Conservation (phyloP, 2,797 vertebrate species). For the Falco naumanni region DNA sequence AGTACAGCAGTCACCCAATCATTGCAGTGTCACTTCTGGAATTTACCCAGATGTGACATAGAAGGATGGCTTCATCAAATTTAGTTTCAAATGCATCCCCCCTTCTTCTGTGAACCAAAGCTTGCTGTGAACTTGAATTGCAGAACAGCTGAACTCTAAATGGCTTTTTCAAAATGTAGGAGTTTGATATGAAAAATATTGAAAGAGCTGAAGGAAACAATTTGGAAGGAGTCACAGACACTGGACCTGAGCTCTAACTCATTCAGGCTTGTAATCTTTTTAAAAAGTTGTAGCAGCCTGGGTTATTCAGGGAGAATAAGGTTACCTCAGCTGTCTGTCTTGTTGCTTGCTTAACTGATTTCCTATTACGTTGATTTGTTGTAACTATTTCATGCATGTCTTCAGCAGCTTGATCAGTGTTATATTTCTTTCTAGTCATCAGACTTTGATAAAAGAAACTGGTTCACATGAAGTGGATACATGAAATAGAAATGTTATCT, state of each 20-base stretch:
- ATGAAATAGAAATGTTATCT: not conserved
- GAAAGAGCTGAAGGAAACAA: slow-evolving; percentile 45
- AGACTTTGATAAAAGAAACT: not conserved
- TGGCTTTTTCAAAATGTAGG: slow-evolving; percentile 22
- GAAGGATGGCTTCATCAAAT: slow-evolving; percentile 18
- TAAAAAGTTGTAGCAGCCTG: slow-evolving; percentile 24
- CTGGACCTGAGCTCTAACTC: slow-evolving; percentile 13
- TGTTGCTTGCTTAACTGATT: slow-evolving; percentile 66
- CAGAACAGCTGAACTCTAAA: slow-evolving; percentile 35
- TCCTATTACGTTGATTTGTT: slow-evolving; percentile 62
- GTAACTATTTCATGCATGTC: slow-evolving; percentile 51
- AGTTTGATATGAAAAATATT: slow-evolving; percentile 42
- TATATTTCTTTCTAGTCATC: slow-evolving; percentile 28
- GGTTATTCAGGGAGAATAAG: slow-evolving; percentile 40
- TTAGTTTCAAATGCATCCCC: not conserved
- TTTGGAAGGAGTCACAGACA: slow-evolving; percentile 40
- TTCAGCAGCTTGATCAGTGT: slow-evolving; percentile 11
- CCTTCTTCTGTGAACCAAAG: not conserved
- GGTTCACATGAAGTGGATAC: not conserved
- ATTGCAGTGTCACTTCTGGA: not conserved
- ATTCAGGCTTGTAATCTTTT: slow-evolving; percentile 48
- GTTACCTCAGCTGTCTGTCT: slow-evolving; percentile 47
- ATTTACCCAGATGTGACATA: not conserved
- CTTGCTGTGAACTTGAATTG: not conserved
- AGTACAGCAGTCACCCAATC: not conserved